phyloP scores from a whole-genome alignment of 2,113 vertebrate genomes.

The Cheilinus undulatus region DNA sequence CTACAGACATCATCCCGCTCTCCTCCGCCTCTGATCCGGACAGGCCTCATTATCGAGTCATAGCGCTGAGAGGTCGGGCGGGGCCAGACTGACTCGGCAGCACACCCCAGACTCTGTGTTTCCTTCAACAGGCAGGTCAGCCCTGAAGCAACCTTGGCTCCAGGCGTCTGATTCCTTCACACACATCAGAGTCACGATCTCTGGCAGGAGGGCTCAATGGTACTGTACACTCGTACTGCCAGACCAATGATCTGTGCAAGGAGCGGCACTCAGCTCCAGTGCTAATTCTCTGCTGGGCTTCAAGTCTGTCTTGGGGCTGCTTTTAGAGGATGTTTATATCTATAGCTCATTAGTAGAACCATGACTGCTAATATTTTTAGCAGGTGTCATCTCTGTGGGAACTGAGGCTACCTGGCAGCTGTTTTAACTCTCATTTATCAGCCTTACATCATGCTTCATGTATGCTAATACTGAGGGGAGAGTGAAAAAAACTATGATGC shows the following conservation, averaged over 20 bases:
- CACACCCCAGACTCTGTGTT: constrained; percentile 40
- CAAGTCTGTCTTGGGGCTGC: constrained; percentile 2
- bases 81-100: constrained; percentile 46
- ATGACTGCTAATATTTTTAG: constrained; percentile 20
- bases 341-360: constrained; percentile 34
- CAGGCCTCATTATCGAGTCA: constrained; percentile 34
- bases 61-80: constrained; percentile 39
- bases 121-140: constrained; percentile 55
- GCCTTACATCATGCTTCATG: constrained; percentile 14
- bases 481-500: background rate
- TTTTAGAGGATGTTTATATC: constrained; percentile 18
- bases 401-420: constrained; percentile 35
- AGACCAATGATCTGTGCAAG: constrained; percentile 36
- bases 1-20: constrained; percentile 32
- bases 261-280: constrained; percentile 22
- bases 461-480: background rate
- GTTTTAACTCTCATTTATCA: constrained; percentile 22
- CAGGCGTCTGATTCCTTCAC: constrained; percentile 56
- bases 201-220: constrained; percentile 62
- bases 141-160: constrained; percentile 52
- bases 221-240: constrained; percentile 28
- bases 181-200: constrained; percentile 59
- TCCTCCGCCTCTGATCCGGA: constrained; percentile 35
- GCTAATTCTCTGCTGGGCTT: constrained; percentile 10
- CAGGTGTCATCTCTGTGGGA: constrained; percentile 33